Evolutionary conservation across 2,113 vertebrate genomes (phyloP).

Genomic region (Nothobranchius furzeri): DNA sequence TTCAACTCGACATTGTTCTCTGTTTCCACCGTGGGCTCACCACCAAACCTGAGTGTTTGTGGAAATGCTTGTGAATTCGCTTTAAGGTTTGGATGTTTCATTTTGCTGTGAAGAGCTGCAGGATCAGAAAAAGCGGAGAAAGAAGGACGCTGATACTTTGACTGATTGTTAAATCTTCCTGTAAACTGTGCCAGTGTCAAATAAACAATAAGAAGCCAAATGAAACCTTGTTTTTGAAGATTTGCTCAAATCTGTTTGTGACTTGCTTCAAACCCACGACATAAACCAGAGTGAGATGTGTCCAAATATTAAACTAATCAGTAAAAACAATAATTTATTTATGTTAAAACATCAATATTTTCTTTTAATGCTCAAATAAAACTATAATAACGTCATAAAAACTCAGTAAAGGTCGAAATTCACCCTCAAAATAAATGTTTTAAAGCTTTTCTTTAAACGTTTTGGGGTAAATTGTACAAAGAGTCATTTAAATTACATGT

Average conservation of each 20-base stretch:
- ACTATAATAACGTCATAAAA: too few species aligned
- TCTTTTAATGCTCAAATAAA: too few species aligned
- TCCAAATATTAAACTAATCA: not conserved
- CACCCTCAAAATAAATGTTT: too few species aligned
- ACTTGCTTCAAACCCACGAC: not conserved
- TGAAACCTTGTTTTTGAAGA: not conserved
- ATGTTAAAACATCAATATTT: not conserved
- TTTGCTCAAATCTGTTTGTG: not conserved
- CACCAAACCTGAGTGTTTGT: not conserved
- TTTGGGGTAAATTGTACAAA: too few species aligned
- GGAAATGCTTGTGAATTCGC: not conserved
- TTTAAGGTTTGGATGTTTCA: slow-evolving; percentile 8
- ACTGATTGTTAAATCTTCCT: too few species aligned
- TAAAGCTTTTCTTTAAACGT: too few species aligned
- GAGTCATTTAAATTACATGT: too few species aligned
- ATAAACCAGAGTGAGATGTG: not conserved
- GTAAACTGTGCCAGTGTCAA: too few species aligned
- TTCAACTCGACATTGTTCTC: slow-evolving; percentile 13
- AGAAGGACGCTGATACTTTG: too few species aligned
- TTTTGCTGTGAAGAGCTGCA: slow-evolving; percentile 1
- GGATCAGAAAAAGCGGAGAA: not conserved
- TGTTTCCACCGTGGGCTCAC: slow-evolving; percentile 14
- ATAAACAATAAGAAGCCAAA: too few species aligned
- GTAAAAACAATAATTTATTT: not conserved
- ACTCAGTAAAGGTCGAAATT: too few species aligned